phyloP scores from a whole-genome alignment of 2,888 invertebrate species.

The Balanococcus diminutus region DNA sequence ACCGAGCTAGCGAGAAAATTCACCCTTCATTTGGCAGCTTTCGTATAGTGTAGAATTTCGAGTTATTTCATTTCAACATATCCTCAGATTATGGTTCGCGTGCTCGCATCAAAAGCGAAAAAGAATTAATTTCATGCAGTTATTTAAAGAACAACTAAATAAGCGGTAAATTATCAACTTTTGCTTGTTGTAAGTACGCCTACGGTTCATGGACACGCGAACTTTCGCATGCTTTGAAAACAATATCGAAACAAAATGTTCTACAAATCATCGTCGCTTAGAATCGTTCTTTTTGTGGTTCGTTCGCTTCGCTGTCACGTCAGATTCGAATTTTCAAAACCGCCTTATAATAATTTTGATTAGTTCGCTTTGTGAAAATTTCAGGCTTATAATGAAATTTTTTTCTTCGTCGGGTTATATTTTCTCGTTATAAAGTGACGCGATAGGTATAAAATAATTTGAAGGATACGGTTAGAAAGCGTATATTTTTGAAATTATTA shows the following conservation, averaged over 20 bases:
- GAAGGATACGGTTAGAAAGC: not conserved
- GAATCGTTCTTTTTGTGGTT: not conserved
- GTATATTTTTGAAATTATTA: not conserved
- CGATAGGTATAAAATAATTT: not conserved
- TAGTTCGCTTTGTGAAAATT: not conserved
- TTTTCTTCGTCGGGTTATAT: no score
- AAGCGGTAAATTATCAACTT: slow-evolving; percentile 40
- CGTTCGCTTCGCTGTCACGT: not conserved
- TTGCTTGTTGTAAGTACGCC: not conserved
- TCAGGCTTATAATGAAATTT: not conserved
- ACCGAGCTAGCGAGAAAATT: not conserved
- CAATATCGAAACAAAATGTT: not conserved
- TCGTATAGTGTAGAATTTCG: not conserved
- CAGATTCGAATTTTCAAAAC: not conserved
- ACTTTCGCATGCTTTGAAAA: not conserved
- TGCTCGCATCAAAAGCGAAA: not conserved
- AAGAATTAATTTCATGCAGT: slow-evolving; percentile 31
- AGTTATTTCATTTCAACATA: not conserved
- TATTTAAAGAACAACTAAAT: slow-evolving; percentile 33
- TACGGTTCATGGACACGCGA: not conserved
- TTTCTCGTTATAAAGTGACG: no score
- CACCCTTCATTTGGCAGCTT: not conserved
- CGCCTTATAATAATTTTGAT: not conserved
- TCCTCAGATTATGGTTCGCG: not conserved
- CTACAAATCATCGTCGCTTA: not conserved